Base-by-base conservation (phyloP, 2,888 invertebrate species). In the Caenorhabditis sp. region DNA sequence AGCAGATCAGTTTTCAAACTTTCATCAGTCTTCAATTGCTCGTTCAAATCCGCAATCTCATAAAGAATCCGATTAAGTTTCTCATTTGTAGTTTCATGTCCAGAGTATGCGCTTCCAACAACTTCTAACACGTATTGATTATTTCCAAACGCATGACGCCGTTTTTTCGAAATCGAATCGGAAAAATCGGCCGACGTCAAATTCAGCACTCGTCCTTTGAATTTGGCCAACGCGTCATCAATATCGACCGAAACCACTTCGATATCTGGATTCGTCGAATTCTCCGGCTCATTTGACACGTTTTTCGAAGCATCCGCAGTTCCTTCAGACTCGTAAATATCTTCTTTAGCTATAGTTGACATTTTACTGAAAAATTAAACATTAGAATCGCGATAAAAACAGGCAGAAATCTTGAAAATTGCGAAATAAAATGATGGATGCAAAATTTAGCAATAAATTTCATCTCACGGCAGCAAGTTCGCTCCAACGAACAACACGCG, bases 261-360 rank as follows among this genome's bases (percentile, higher is more conserved):
- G 43, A 85, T 77, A 58, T 83, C 77, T 19, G 78, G 78, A 59
- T 84, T 81, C 36, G 68, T 81, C 27, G 76, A 66, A 50, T 76
- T 76, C 10, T 78, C 79, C 6, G 58, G 55, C 12, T 69, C 77
- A 1, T 61, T 69, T 69, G 43, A 49, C 50, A 36, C 61, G 63
- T 17, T 24, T 77, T 53, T 81, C 77, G 19, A 49, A 67, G 43
- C 57, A 37, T 26, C 67, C 12, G 79, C 78, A 53, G 70, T 51
- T 58, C 82, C 84, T 55, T 79, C 81, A 17, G 81, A 83, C 55
- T 84, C 85, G 66, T 81, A 85, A 21, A 84, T 79, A 66, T 82
- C 85, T 66, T 84, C 88, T 61, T 88, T 89, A 64, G 89, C 88
- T 61, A 83, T 66, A 10, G 78, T 84, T 85, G 77, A 69, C 77